Percentiles rank a stretch among this genome's conserved stretches.
Evolutionary conservation across 2,888 invertebrate species (phyloP).

Genomic region (Arctia plantaginis): DNA sequence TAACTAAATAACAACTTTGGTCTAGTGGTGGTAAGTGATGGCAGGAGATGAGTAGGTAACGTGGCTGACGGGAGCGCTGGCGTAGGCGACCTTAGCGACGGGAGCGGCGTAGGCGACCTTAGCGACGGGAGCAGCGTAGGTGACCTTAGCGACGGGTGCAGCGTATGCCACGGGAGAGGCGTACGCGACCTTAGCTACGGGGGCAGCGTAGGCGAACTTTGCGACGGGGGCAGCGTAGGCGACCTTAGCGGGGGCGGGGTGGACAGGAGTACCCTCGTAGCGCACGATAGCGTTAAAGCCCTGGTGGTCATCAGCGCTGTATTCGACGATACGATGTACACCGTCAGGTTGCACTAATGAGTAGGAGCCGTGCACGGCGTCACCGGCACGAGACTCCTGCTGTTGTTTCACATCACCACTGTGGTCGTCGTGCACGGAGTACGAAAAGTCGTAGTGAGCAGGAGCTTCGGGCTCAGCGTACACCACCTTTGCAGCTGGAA

Average conservation of each 20-base stretch:
- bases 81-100: constrained; percentile 64
- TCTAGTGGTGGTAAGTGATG: constrained; percentile 77
- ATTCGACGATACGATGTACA: constrained; percentile 78
- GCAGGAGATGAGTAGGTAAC: constrained; percentile 73
- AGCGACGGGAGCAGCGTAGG: constrained; percentile 52
- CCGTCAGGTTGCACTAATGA: constrained; percentile 83
- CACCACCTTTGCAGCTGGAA: constrained; percentile 67
- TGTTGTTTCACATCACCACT: constrained; percentile 82
- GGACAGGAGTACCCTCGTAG: constrained; percentile 73
- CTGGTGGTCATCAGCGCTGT: constrained; percentile 76
- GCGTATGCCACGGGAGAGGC: constrained; percentile 37
- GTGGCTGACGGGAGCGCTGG: constrained; percentile 59
- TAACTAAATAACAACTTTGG: constrained; percentile 21
- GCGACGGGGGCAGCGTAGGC: constrained; percentile 50
- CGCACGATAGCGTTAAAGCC: constrained; percentile 82
- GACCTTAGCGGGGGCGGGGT: constrained; percentile 51
- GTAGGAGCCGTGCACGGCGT: constrained; percentile 80
- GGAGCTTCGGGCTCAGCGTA: constrained; percentile 74
- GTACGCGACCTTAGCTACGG: constrained; percentile 47
- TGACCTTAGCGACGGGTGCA: constrained; percentile 51
- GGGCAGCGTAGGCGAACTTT: constrained; percentile 46
- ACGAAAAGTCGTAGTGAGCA: constrained; percentile 78
- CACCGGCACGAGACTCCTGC: constrained; percentile 77
- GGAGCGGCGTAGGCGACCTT: constrained; percentile 54
- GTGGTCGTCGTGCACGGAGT: constrained; percentile 79